Base-by-base conservation (phyloP, 2,888 invertebrate species). In the Drosophila maculinotata region DNA sequence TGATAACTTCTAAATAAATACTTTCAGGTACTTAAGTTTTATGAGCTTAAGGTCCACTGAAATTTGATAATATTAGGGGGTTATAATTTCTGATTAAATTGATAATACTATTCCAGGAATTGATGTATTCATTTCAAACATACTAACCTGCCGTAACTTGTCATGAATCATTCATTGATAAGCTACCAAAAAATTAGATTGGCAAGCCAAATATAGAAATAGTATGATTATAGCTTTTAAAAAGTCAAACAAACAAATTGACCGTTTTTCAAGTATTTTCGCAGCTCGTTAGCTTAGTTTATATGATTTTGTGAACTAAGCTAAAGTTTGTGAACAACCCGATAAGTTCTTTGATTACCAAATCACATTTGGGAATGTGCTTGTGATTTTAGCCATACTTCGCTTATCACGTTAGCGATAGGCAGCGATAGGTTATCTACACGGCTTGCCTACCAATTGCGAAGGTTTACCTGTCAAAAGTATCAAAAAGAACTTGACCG, bases 321-420 rank as follows among this genome's bases (percentile, higher is more conserved):
- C 7, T 23, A 17, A 9, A 8, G 5, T 38, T 20, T 51, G 15
- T 26, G 30, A 25, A 23, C 26, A 23, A 15, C 14, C 3, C 35
- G 53, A 60, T 51, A 51, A 60, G 69, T 41, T 9, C 1, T 33
- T 23, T 38, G 62, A 51, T 52, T 51, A 14, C 23, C 56, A 48
- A 45, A 56, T 56, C 31, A 10, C 25, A 36, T 33, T 56, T 15
- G 6, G 1, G 12, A 49, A 38, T 47, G 9, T 9, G 14, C 7
- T 30, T 26, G 15, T 44, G 42, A 31, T 33, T 52, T 12, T 12
- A 15, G 9, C 26, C 5, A n/a, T 23, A 20, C 2, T 31, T 8
- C 14, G 35, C 30, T 54, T 76, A 70, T 70, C 69, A 42, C 10
- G n/a, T 1, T 12, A 3, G 39, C 6, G 69, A 70, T 54, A 54